Evolutionary conservation across 1,140 invertebrate genomes (phyloP).

Genomic region (Hydropsyche tenuis): DNA sequence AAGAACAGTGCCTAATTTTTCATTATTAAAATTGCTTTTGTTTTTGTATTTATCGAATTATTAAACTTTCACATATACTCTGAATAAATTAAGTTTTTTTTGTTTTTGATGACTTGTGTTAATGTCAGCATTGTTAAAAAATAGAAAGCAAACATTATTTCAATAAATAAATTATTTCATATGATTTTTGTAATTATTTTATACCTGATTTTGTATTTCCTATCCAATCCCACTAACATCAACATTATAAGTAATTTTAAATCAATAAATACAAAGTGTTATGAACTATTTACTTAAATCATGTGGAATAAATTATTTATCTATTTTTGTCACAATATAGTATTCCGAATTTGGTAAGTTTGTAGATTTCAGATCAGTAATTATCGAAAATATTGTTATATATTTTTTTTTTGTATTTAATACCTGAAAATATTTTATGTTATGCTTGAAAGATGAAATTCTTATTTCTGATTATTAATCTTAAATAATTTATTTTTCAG

Average conservation of each 20-base stretch:
- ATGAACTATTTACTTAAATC: constrained; percentile 25
- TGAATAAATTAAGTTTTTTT: constrained; percentile 22
- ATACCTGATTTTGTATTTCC: not conserved
- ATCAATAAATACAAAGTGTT: not conserved
- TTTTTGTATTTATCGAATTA: not conserved
- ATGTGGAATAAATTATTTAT: constrained; percentile 36
- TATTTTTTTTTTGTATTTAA: not conserved
- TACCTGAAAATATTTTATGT: not conserved
- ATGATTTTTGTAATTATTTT: constrained; percentile 50
- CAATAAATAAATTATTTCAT: constrained; percentile 49
- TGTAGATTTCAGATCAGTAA: no score
- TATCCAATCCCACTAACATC: not conserved
- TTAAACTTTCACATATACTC: constrained; percentile 9
- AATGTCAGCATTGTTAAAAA: constrained; percentile 33
- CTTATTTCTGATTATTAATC: constrained; percentile 25
- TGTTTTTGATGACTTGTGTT: constrained; percentile 30
- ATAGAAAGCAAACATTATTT: constrained; percentile 35
- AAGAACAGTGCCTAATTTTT: constrained; percentile 10
- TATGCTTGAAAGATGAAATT: not conserved
- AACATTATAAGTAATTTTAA: not conserved
- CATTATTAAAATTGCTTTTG: not conserved
- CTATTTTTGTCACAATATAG: not conserved
- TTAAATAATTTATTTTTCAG: constrained; percentile 43
- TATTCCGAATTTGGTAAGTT: no score
- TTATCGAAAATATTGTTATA: not conserved